Base-by-base conservation (phyloP, 2,113 vertebrate genomes). In the Thunnus maccoyii region DNA sequence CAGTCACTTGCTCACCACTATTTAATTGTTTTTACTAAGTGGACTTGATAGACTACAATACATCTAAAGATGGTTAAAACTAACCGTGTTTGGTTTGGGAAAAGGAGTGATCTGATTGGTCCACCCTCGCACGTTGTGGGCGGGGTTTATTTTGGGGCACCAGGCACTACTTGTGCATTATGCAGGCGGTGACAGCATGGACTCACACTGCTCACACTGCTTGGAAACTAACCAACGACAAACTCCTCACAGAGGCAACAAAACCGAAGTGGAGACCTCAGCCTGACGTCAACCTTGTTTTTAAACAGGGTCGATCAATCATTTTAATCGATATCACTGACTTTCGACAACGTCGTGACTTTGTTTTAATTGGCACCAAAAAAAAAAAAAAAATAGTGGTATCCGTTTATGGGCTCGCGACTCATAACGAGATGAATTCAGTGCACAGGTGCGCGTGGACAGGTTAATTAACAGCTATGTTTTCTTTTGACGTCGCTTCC, bases 391-490 rank as follows among this genome's bases (percentile, higher is more conserved):
- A 4, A 30, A 30, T 30, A 4, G 56, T 27, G 27, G 32, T 17
- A 2, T 25, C 64, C 9, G 64, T 30, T 30, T 44, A n/a, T 5
- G 51, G 10, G n/a, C 65, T 75, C 52, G 36, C 44, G 20, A 15
- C 76, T 48, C 3, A 0, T 7, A 6, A 14, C 1, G 20, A 74
- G 3, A 88, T 89, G 86, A 86, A 2, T 27, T 55, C 55, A 2
- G 6, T 5, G 72, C 48, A 65, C 90, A 92, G 92, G 86, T 93
- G 87, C 20, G 91, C 25, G 70, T 18, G 3, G 20, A 30, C 80
- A 48, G 52, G 68, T 58, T 78, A 88, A 85, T 91, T 74, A 71
- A 22, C n/a, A 10, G 65, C 55, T 27, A 1, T 41, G 17, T 9
- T 2, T 48, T 12, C 25, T 25, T 57, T 47, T 76, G 64, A 50